Evolutionary conservation across 2,113 vertebrate species (phyloP), one percentile per base, ranked within the genome.

Genomic region (Leptosomus discolor): DNA sequence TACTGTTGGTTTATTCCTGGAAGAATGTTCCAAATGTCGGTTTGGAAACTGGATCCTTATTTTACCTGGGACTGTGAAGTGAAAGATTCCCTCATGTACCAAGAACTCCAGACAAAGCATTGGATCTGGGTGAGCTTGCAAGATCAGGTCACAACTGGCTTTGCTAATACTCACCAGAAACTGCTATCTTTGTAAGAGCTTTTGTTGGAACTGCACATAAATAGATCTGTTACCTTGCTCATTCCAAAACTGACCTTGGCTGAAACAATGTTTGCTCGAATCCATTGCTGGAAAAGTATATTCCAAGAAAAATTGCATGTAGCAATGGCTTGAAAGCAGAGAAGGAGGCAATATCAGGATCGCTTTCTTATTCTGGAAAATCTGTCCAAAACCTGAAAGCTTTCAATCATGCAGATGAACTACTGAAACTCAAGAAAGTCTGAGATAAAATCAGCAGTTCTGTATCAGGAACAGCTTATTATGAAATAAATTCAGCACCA

Each of bases 191-290:
- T 94, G 36, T 79, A 73, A 76, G 53, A 87, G 15, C 45, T 92
- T 92, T 93, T 94, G 88, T 83, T 97, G 83, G 74, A 94, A 90
- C 71, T 90, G 67, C 48, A 76, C 81, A 96, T 73, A 94, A 94
- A 92, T 73, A 88, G 68, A 92, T 80, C 82, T 84, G 64, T 94
- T 97, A 95, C 85, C 65, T 81, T 60, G 36, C 50, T 90, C 70
- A 85, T 73, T 84, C 68, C 78, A 94, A 95, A 94, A 90, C 91
- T 56, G 80, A 95, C 92, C 63, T 92, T 96, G 95, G 92, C 88
- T 91, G 85, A 87, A 92, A 61, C 10, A 19, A 84, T 92, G 70
- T 90, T 94, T 96, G 56, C 85, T 82, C 88, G 83, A 96, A 96
- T 92, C 82, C 68, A 37, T 94, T 94, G 76, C 73, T 82, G 68